These are phyloP conservation scores for Ephydatia muelleri DNA, from an alignment of 37 sponge, comb jelly and placozoan species.

Conservation along the genomic window DNA sequence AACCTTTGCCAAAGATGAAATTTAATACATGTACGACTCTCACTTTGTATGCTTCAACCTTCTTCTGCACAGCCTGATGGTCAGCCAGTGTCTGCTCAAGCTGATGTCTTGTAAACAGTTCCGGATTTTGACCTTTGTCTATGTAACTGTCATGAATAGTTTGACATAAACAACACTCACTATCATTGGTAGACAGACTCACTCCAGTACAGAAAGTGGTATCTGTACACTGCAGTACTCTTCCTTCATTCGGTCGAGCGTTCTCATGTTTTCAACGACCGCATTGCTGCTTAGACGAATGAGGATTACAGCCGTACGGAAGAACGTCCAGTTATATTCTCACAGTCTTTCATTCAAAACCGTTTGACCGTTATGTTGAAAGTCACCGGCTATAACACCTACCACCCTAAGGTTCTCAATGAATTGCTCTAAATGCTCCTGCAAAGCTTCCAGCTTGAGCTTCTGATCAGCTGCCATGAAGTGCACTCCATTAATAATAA, in stretches of 20 bases:
- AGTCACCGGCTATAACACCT: conserved; percentile 82
- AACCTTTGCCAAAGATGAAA: not conserved
- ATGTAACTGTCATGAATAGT: conserved; percentile 46
- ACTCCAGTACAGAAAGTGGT: conserved; percentile 73
- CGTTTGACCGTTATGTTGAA: conserved; percentile 65
- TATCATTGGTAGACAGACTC: not conserved
- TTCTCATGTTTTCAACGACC: conserved; percentile 58
- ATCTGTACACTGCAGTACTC: conserved; percentile 59
- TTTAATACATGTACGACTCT: not conserved
- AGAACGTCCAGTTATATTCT: conserved; percentile 10
- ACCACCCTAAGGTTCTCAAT: conserved; percentile 76
- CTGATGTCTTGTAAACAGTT: conserved; percentile 70
- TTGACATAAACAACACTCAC: not conserved
- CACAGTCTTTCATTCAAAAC: conserved; percentile 70
- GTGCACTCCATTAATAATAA: not conserved
- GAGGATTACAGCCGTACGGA: not conserved
- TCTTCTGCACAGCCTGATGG: conserved; percentile 54
- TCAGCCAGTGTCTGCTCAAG: conserved; percentile 60
- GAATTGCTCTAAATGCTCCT: conserved; percentile 61
- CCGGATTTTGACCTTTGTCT: conserved; percentile 73
- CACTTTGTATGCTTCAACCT: conserved; percentile 70
- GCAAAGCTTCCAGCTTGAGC: conserved; percentile 38
- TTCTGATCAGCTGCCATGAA: conserved; percentile 49
- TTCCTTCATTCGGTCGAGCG: conserved; percentile 51
- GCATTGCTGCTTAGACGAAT: conserved; percentile 41